Conservation (phyloP, 2,888 invertebrate genomes). For the Nudaria mundana region DNA sequence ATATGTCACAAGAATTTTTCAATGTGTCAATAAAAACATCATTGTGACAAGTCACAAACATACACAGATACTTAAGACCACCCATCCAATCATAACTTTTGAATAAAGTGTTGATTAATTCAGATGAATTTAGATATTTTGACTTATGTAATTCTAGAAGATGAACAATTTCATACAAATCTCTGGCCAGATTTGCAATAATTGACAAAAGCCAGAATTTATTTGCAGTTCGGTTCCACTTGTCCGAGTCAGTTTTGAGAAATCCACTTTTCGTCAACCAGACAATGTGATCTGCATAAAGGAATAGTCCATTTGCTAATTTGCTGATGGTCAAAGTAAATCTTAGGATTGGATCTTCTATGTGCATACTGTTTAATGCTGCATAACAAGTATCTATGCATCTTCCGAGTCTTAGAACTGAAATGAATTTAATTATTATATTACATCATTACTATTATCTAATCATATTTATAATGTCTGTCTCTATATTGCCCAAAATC, state of each 20-base stretch:
- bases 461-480: too few species aligned
- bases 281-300: slow-evolving; percentile 92
- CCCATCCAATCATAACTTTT: slow-evolving; percentile 43
- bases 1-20: slow-evolving; percentile 93
- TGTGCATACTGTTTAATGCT: slow-evolving; percentile 85
- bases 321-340: slow-evolving; percentile 89
- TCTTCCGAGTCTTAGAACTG: slow-evolving; percentile 93
- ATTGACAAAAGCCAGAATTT: slow-evolving; percentile 93
- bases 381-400: slow-evolving; percentile 90
- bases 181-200: slow-evolving; percentile 88
- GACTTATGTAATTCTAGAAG: slow-evolving; percentile 78
- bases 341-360: slow-evolving; percentile 86
- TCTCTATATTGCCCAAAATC: too few species aligned
- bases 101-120: slow-evolving; percentile 51
- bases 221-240: slow-evolving; percentile 87
- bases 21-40: slow-evolving; percentile 90
- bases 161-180: slow-evolving; percentile 90
- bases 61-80: slow-evolving; percentile 50
- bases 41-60: slow-evolving; percentile 67
- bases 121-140: slow-evolving; percentile 65
- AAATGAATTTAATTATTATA: too few species aligned
- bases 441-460: too few species aligned
- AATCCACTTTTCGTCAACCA: slow-evolving; percentile 91
- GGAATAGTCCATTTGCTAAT: slow-evolving; percentile 88
- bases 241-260: slow-evolving; percentile 84